Evolutionary conservation across 2,113 vertebrate species (phyloP).

Genomic region (Salminus brasiliensis): DNA sequence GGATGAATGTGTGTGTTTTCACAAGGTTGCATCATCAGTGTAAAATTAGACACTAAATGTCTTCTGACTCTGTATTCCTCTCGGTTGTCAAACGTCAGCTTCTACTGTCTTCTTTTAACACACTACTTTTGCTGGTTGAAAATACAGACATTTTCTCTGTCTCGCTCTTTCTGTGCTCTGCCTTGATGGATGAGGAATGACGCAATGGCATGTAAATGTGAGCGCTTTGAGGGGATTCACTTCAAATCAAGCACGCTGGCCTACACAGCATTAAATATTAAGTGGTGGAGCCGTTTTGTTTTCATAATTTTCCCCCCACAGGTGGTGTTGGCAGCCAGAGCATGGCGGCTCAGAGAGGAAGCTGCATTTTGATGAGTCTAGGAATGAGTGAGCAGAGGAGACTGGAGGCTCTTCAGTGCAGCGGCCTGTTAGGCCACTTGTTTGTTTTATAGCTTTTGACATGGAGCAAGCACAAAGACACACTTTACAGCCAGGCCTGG

Average conservation of each 20-base stretch:
- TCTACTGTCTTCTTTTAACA: neutral
- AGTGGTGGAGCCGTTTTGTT: slow-evolving; percentile 35
- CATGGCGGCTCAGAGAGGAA: slow-evolving; percentile 23
- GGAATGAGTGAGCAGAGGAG: slow-evolving; percentile 39
- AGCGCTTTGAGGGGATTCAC: slow-evolving; percentile 40
- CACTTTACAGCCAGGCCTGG: neutral
- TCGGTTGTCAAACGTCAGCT: neutral
- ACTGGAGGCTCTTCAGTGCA: slow-evolving; percentile 6
- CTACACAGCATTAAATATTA: slow-evolving; percentile 42
- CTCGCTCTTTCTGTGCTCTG: neutral
- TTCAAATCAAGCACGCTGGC: slow-evolving; percentile 35
- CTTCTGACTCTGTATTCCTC: neutral
- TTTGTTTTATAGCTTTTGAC: slow-evolving; percentile 39
- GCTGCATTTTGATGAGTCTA: slow-evolving; percentile 48
- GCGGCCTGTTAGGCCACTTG: slow-evolving; percentile 1
- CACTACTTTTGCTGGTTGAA: neutral
- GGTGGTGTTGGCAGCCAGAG: slow-evolving; percentile 41
- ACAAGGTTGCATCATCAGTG: neutral
- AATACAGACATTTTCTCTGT: neutral
- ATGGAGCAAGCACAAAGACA: slow-evolving; percentile 15
- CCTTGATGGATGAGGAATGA: slow-evolving; percentile 26
- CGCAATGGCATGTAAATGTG: slow-evolving; percentile 35
- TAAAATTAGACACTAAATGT: neutral
- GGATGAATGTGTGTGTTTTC: neutral
- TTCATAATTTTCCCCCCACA: slow-evolving; percentile 46